Conservation (phyloP, 2,797 vertebrate genomes). For the Vireo griseus region DNA sequence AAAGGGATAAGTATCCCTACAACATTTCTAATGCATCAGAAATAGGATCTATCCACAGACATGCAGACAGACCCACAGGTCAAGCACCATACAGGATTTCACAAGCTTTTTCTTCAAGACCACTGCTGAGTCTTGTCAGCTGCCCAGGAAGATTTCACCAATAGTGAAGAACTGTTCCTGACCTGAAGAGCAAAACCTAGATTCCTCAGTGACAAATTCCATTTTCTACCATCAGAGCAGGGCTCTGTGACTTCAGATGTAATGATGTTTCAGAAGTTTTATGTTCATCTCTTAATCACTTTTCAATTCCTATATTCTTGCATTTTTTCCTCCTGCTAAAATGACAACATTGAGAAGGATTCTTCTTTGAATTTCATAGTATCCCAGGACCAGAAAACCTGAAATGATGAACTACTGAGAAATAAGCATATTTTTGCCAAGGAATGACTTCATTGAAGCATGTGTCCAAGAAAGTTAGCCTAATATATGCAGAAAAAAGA, state of each 20-base stretch:
- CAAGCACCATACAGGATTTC: not conserved
- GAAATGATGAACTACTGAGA: not conserved
- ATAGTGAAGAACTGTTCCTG: not conserved
- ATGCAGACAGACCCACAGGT: not conserved
- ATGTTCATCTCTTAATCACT: rapidly evolving
- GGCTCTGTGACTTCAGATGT: not conserved
- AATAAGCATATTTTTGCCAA: not conserved
- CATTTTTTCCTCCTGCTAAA: not conserved
- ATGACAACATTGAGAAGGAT: not conserved
- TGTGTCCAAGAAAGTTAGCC: not conserved
- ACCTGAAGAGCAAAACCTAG: not conserved
- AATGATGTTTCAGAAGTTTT: not conserved
- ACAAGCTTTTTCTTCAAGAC: not conserved
- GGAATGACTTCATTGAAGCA: not conserved
- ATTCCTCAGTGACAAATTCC: not conserved
- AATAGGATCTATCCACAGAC: not conserved
- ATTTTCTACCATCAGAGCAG: not conserved
- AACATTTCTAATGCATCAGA: not conserved
- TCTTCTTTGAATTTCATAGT: not conserved
- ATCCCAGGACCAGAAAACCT: not conserved
- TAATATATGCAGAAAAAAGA: not conserved
- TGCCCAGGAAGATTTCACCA: not conserved
- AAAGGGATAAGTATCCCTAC: not conserved
- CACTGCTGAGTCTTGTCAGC: not conserved
- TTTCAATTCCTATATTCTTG: not conserved